These are phyloP conservation scores for Rhodophaea formosa DNA, from an alignment of 2,888 invertebrate species.

Conservation along the genomic window DNA sequence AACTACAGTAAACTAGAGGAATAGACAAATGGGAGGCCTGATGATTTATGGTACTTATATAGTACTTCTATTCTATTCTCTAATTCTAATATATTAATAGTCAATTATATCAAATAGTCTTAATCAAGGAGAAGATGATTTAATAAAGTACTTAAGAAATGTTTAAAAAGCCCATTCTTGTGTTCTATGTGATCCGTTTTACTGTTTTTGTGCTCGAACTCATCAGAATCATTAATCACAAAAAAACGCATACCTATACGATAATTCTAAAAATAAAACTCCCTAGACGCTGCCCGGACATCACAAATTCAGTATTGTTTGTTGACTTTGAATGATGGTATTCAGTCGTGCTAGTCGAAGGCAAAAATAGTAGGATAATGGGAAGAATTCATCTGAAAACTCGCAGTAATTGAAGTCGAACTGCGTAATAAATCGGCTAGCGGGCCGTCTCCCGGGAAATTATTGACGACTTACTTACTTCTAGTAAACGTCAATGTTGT, in stretches of 20 bases:
- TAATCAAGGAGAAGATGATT: too few relatives aligned
- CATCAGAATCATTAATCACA: not conserved
- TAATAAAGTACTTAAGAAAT: too few relatives aligned
- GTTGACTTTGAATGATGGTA: not conserved
- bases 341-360: not conserved
- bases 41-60: too few relatives aligned
- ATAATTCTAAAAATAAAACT: not conserved
- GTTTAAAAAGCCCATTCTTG: too few relatives aligned
- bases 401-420: slow-evolving; percentile 43
- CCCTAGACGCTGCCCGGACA: not conserved
- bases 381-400: not conserved
- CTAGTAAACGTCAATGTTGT: slow-evolving; percentile 47
- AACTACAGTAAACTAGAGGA: too few relatives aligned
- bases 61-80: too few relatives aligned
- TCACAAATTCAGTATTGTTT: not conserved
- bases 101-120: too few relatives aligned
- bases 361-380: not conserved
- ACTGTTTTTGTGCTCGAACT: too few relatives aligned
- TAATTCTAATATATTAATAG: too few relatives aligned
- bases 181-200: too few relatives aligned
- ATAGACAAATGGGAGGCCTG: too few relatives aligned
- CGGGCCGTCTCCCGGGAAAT: slow-evolving; percentile 53
- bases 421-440: slow-evolving; percentile 47
- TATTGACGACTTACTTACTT: slow-evolving; percentile 59
- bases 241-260: not conserved